Conservation (phyloP, 1,140 invertebrate genomes). For the Bombyx mori region ASM3026992v2 NC_085125.1:10539001-10539500, state of each 20-base stretch:
- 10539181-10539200: constrained; percentile 24
- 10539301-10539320: constrained; percentile 24
- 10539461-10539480: constrained; percentile 40
- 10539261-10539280: constrained; percentile 16
- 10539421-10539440: constrained; percentile 60
- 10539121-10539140: constrained; percentile 34
- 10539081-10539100: constrained; percentile 4
- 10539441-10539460: constrained; percentile 41
- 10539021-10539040: neutral
- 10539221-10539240: constrained; percentile 37
- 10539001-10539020: constrained; percentile 1
- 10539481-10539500: constrained; percentile 30
- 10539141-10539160: constrained; percentile 17
- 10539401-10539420: constrained; percentile 54
- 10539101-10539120: constrained; percentile 15
- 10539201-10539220: constrained; percentile 30
- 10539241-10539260: constrained; percentile 25
- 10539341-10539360: constrained; percentile 17
- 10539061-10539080: no score
- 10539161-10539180: constrained; percentile 25
- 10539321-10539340: constrained; percentile 17
- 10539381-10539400: constrained; percentile 29
- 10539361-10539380: constrained; percentile 28
- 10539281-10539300: constrained; percentile 28
- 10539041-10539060: no score